phyloP scores from a whole-genome alignment of 1,140 invertebrate species.

The Asbolus verrucosus region DNA sequence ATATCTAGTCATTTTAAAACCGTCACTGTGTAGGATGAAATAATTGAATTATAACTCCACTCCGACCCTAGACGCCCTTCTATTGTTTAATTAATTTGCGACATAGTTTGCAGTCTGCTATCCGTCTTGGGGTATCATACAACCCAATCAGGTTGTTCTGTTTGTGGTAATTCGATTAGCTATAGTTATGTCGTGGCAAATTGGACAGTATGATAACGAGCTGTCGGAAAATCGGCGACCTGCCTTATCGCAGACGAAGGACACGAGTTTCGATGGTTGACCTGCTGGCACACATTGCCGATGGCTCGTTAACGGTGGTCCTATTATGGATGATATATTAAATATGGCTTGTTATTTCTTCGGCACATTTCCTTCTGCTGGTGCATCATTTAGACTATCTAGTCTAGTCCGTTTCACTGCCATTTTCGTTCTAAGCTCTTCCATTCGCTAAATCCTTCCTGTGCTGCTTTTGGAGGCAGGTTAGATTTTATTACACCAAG shows the following conservation, averaged over 20 bases:
- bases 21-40: slow-evolving; percentile 10
- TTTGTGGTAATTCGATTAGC: neutral
- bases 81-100: slow-evolving; percentile 27
- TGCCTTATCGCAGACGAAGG: slow-evolving; percentile 14
- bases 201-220: slow-evolving; percentile 12
- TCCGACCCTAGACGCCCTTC: no score
- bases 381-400: no score
- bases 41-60: slow-evolving; percentile 13
- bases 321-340: slow-evolving; percentile 15
- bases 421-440: no score
- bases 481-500: no score
- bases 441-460: no score
- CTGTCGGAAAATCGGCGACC: neutral
- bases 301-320: slow-evolving; percentile 19
- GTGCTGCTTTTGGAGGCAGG: no score
- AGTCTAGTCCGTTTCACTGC: no score
- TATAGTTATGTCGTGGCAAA: slow-evolving; percentile 5
- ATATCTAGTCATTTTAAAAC: slow-evolving; percentile 13
- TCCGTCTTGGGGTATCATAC: no score
- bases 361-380: no score
- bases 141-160: neutral
- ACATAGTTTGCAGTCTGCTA: slow-evolving; percentile 16
- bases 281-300: slow-evolving; percentile 26
- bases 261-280: slow-evolving; percentile 26
- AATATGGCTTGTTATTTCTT: no score